Percentiles rank a stretch among this genome's conserved stretches.
Evolutionary conservation across 2,797 vertebrate species (phyloP).

Genomic region (Pipistrellus pipistrellus): DNA sequence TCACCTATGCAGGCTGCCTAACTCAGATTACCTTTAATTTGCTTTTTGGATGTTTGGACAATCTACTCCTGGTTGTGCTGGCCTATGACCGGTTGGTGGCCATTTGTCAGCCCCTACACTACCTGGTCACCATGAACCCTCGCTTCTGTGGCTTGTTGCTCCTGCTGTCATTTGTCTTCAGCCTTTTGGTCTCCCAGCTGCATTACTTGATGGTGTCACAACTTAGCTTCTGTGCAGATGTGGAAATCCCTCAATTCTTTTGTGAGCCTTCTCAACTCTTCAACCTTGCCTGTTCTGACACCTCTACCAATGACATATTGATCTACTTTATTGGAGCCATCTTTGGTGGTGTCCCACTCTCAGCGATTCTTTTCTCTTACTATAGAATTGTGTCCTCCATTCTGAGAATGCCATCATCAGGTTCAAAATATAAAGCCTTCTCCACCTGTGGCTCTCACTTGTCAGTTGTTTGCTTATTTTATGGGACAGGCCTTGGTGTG

Average conservation of each 20-base stretch:
- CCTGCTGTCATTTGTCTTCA: neutral
- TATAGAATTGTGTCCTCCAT: constrained; percentile 55
- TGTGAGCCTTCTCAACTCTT: neutral
- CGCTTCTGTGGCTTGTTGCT: neutral
- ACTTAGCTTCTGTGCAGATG: too few species aligned
- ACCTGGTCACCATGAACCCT: neutral
- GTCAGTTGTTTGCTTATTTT: constrained; percentile 75
- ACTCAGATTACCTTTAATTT: neutral
- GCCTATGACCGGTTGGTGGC: constrained; percentile 66
- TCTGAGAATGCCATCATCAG: constrained; percentile 4
- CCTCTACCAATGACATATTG: neutral
- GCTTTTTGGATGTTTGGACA: neutral
- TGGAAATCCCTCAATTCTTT: too few species aligned
- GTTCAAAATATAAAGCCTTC: constrained; percentile 64
- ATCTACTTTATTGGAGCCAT: neutral
- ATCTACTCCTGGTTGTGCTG: neutral
- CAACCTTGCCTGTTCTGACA: constrained; percentile 3
- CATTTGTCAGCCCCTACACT: constrained; percentile 63
- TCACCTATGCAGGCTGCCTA: too few species aligned
- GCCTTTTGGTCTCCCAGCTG: neutral
- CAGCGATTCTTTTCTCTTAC: constrained; percentile 74
- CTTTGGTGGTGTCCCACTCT: neutral
- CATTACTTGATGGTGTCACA: neutral
- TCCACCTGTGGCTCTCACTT: constrained; percentile 78
- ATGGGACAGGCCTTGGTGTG: constrained; percentile 61